Base-by-base conservation (phyloP, 2,797 vertebrate species). In the Hoplostethus mediterraneus region DNA sequence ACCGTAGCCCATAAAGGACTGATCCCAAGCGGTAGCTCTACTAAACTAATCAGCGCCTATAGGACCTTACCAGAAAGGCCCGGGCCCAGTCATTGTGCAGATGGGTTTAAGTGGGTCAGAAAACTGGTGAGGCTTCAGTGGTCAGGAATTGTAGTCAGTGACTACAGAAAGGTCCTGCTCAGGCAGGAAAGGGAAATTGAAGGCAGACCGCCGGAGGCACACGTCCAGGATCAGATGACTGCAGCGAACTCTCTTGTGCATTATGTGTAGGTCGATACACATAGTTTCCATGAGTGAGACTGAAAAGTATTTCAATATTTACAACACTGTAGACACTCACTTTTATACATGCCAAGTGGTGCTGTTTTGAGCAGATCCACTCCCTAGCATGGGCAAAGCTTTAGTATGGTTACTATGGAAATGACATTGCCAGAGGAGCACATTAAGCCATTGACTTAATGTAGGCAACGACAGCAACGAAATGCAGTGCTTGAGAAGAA, bases 181-280 rank as follows among this genome's bases (percentile, higher is more conserved):
- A 30, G 65, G 67, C 86, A 74, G 83, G 84, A 89, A 89, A 75
- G 57, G 85, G 84, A 90, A 92, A 92, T 87, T 81, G 79, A 89
- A 86, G 69, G 64, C 87, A 90, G 88, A 83, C 82, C 48, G 73
- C 73, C n/a, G 5, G 42, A 31, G 69, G 73, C 77, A 80, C 67
- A 67, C 68, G 77, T 83, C 86, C 81, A 82, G 67, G 67, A 89
- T 90, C 84, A 80, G 79, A 90, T 83, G 81, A 83, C 84, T 85
- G 66, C 84, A 80, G 72, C 51, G 71, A 88, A 66, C 33, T 73
- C 53, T 73, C n/a, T 28, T 28, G 56, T 76, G 80, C 71, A 62
- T 80, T 87, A 69, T 49, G 30, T 63, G 67, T 77, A 77, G 54
- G 63, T 77, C 0, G 42, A 83, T 83, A 74, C 52, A 59, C 59